A percentile compares a stretch with the other conserved stretches of the same genome.
phyloP scores from a whole-genome alignment of 2,888 invertebrate genomes.

The Drosophila picticornis region DNA sequence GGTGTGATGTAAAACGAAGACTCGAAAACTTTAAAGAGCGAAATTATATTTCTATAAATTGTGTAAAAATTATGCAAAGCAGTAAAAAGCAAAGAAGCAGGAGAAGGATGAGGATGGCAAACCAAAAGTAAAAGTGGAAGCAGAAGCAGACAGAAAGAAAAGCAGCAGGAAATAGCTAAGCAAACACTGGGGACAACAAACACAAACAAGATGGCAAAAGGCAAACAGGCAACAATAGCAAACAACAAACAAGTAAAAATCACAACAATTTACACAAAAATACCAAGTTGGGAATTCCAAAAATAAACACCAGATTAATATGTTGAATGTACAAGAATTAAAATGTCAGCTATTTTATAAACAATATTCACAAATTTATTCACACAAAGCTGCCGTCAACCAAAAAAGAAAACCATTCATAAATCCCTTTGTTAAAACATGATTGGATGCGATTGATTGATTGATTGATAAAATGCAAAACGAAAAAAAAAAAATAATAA shows the following conservation, averaged over 20 bases:
- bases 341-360: constrained; percentile 61
- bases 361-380: constrained; percentile 43
- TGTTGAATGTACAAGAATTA: constrained; percentile 53
- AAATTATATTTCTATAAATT: constrained; percentile 75
- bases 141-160: background rate
- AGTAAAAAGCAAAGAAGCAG: background rate
- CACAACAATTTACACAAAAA: constrained; percentile 48
- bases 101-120: constrained; percentile 14
- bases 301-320: constrained; percentile 6
- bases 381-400: constrained; percentile 53
- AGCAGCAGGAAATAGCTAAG: constrained; percentile 56
- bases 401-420: constrained; percentile 28
- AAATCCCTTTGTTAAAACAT: constrained; percentile 26
- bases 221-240: constrained; percentile 63
- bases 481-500: constrained; percentile 10
- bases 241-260: constrained; percentile 15
- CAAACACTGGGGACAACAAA: constrained; percentile 55
- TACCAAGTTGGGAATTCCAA: constrained; percentile 27
- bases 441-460: constrained; percentile 36
- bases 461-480: constrained; percentile 26
- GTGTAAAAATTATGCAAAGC: constrained; percentile 40
- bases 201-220: constrained; percentile 40
- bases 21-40: constrained; percentile 55
- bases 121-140: constrained; percentile 8
- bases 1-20: constrained; percentile 64